Evolutionary conservation across 1,140 invertebrate genomes (phyloP).

Genomic region (Brachionus calyciflorus): DNA sequence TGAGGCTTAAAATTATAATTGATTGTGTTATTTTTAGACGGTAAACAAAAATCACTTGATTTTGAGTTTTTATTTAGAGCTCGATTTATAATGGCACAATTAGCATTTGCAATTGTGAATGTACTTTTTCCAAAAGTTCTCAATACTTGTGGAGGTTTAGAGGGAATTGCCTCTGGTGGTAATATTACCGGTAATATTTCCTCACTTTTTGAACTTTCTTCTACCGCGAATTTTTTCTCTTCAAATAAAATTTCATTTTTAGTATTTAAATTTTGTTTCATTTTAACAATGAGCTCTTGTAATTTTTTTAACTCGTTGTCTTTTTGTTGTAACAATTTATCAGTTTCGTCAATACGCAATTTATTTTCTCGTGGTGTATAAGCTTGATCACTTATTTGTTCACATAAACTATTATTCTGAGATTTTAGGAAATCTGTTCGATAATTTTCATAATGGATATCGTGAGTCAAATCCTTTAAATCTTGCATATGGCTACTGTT

Average conservation of each 20-base stretch:
- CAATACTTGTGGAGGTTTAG: background rate
- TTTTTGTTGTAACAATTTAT: conserved; percentile 40
- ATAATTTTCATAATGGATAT: conserved; percentile 61
- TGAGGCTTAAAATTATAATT: conserved; percentile 29
- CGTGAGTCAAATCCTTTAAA: conserved; percentile 60
- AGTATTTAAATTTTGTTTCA: conserved; percentile 21
- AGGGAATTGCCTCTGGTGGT: too few species aligned
- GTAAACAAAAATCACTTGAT: background rate
- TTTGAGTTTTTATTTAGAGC: background rate
- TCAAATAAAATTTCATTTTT: background rate
- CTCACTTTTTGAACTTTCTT: background rate
- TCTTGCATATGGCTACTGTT: conserved; percentile 62
- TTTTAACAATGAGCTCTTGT: conserved; percentile 11
- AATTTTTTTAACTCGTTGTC: conserved; percentile 29
- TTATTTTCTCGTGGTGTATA: background rate
- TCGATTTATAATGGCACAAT: conserved; percentile 10
- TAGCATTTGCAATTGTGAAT: background rate
- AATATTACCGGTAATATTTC: too few species aligned
- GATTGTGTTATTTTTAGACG: conserved; percentile 12
- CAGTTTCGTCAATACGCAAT: background rate
- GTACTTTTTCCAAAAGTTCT: conserved; percentile 9
- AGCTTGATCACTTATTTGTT: background rate
- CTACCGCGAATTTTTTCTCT: background rate
- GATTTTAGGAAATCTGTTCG: conserved; percentile 51
- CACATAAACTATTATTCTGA: conserved; percentile 56